Evolutionary conservation across 2,888 invertebrate genomes (phyloP).

Genomic region (Schizaphis graminum): DNA sequence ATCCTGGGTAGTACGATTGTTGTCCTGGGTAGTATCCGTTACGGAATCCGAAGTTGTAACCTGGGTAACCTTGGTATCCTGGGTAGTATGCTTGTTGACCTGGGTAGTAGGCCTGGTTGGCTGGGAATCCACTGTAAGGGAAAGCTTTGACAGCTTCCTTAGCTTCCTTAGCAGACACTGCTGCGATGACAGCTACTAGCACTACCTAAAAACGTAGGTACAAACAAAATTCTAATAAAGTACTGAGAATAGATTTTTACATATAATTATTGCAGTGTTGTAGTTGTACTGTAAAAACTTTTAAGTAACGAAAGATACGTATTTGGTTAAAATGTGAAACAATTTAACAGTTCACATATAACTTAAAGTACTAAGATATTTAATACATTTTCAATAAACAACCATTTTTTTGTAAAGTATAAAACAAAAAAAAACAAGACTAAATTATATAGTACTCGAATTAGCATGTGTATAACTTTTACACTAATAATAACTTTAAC

Average conservation of each 20-base stretch:
- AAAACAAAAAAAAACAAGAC: too few relatives aligned
- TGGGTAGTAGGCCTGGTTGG: slow-evolving; percentile 30
- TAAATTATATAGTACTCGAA: neutral
- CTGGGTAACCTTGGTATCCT: slow-evolving; percentile 43
- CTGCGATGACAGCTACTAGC: slow-evolving; percentile 26
- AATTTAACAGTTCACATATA: neutral
- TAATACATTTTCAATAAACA: neutral
- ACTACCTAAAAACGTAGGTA: slow-evolving; percentile 1
- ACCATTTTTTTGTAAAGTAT: too few relatives aligned
- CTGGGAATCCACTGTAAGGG: slow-evolving; percentile 15
- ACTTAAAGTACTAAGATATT: neutral
- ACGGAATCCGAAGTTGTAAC: neutral
- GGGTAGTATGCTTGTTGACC: too few relatives aligned
- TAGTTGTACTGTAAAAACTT: neutral
- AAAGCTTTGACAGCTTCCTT: slow-evolving; percentile 39
- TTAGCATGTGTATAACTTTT: neutral
- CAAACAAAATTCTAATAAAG: neutral
- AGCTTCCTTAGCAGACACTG: slow-evolving; percentile 38
- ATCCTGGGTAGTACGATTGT: slow-evolving; percentile 40
- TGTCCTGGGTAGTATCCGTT: slow-evolving; percentile 51
- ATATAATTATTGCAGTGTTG: neutral
- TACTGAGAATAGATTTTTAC: neutral
- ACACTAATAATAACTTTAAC: neutral
- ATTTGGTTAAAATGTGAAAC: neutral
- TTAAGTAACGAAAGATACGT: neutral